Evolutionary conservation across 23 tunicate genomes (phyloP), one percentile per base, ranked within the genome.

Genomic region (Phallusia fumigata): DNA sequence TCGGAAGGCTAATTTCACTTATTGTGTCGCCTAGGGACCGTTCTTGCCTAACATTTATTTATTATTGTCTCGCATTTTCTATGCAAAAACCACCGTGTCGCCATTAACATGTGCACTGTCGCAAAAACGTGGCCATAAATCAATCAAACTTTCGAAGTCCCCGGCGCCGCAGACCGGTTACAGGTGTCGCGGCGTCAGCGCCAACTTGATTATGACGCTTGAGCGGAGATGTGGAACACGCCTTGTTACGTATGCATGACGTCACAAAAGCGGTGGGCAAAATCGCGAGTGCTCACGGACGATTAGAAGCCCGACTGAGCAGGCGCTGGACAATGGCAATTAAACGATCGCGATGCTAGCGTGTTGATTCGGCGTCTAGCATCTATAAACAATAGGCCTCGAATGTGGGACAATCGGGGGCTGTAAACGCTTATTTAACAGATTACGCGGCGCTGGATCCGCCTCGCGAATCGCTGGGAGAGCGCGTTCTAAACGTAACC

Each of bases 401-500:
- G 69, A 58, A 58, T 58, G 69, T 58, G 69, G 69, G 69, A 58
- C 69, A 58, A 58, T 58, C 69, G 69, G 69, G 69, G 16, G 69
- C 28, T 21, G 69, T 58, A 58, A 58, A 58, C 69, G 69, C 69
- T 58, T 58, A 58, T 58, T 58, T 58, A 58, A 24, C 28, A 58
- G 69, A 58, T 58, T 58, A 58, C 69, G 26, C 69, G 15, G 47
- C 47, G 47, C 47, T 40, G 47, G 47, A 40, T 6, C 13, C 69
- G 28, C 3, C 69, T 58, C 2, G 69, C 69, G 69, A 24, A 58
- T 16, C 28, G 69, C 69, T 22, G 69, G 69, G 28, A 58, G 69
- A 58, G 28, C 28, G 3, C 69, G 69, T 58, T 58, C 69, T 58
- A 58, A 58, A 58, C 5, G 28, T 58, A 22, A 16, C 69, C 15